Evolutionary conservation across 2,113 vertebrate species (phyloP).

Genomic region (Azemiops feae): DNA sequence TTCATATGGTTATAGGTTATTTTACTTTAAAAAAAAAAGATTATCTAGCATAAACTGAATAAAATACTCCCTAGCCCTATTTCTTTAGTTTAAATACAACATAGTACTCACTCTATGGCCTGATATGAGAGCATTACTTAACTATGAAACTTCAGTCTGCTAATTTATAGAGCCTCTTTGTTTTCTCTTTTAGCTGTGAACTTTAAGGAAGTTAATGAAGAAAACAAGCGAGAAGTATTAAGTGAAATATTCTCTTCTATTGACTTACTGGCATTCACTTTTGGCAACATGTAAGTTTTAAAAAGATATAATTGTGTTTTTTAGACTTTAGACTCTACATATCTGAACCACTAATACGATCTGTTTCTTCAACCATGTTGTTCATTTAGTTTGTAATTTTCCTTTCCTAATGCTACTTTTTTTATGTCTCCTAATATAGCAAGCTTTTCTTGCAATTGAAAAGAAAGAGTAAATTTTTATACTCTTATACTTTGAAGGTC

Average conservation of each 20-base stretch:
- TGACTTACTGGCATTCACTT: slow-evolving; percentile 94
- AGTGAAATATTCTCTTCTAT: slow-evolving; percentile 90
- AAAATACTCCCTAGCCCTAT: not conserved
- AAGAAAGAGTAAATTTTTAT: not conserved
- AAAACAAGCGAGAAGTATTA: slow-evolving; percentile 89
- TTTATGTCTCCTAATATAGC: not conserved
- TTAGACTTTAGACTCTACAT: not conserved
- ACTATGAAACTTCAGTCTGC: not conserved
- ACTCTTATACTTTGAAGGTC: not conserved
- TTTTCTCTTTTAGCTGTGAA: slow-evolving; percentile 81
- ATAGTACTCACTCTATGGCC: not conserved
- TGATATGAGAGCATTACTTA: not conserved
- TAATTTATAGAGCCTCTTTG: not conserved
- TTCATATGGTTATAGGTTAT: not conserved
- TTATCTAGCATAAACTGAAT: not conserved
- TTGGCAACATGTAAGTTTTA: slow-evolving; percentile 94
- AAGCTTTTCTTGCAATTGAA: not conserved
- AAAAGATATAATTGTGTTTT: not conserved
- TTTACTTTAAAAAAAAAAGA: not conserved
- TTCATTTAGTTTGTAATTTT: not conserved
- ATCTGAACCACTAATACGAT: not conserved
- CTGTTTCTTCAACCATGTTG: not conserved
- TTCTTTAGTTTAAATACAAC: not conserved
- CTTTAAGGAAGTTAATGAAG: slow-evolving; percentile 93
- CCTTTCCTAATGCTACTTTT: not conserved